phyloP scores from a whole-genome alignment of 2,888 invertebrate genomes.

The Myathropa florea region DNA sequence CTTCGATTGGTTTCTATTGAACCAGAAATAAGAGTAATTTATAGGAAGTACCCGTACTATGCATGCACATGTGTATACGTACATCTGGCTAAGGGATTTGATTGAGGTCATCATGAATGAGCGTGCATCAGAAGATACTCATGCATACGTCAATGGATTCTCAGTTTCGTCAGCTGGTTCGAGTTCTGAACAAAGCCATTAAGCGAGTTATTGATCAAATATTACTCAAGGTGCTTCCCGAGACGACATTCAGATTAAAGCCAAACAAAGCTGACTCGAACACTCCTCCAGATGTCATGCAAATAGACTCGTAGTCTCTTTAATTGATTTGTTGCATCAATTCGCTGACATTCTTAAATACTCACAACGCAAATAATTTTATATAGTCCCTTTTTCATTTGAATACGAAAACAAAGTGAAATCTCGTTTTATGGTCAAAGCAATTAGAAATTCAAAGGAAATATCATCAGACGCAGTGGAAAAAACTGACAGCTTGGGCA shows the following conservation, averaged over 20 bases:
- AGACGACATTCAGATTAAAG: background rate
- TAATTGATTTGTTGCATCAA: background rate
- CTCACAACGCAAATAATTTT: background rate
- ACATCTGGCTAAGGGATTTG: constrained; percentile 49
- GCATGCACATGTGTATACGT: background rate
- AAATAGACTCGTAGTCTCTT: too few relatives aligned
- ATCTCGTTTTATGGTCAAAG: constrained; percentile 25
- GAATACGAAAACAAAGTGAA: constrained; percentile 29
- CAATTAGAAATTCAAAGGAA: constrained; percentile 57
- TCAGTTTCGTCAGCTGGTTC: background rate
- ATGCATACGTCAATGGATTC: constrained; percentile 1
- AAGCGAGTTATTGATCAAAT: constrained; percentile 8
- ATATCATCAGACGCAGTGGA: constrained; percentile 46
- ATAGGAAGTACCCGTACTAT: constrained; percentile 21
- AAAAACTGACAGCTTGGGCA: constrained; percentile 36
- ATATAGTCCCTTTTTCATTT: background rate
- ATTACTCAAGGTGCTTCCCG: background rate
- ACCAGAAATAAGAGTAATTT: constrained; percentile 64
- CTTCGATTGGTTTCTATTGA: constrained; percentile 71
- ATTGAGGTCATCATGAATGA: constrained; percentile 40
- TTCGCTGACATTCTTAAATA: background rate
- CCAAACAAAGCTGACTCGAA: background rate
- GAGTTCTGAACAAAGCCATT: background rate
- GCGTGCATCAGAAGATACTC: constrained; percentile 3
- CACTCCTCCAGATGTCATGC: background rate